Conservation (phyloP, 2,113 vertebrate genomes). For the Centrocercus urophasianus region DNA sequence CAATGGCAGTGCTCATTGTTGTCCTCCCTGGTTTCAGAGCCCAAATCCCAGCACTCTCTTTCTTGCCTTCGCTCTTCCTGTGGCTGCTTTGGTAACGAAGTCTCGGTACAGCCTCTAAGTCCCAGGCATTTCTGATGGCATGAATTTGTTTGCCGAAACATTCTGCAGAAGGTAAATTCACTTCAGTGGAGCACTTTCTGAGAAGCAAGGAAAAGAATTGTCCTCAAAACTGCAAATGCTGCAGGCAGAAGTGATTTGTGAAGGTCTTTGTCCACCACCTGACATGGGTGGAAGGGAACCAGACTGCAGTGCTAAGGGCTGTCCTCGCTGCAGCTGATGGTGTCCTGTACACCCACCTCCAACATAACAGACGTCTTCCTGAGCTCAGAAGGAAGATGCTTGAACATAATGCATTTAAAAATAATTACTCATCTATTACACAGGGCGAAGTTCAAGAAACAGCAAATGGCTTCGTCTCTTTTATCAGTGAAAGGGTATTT, state of each 20-base stretch:
- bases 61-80: fast-evolving
- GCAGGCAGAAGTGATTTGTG: background rate
- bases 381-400: background rate
- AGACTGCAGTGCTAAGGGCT: background rate
- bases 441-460: background rate
- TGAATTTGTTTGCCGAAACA: background rate
- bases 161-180: background rate
- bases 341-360: background rate
- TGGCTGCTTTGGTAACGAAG: fast-evolving
- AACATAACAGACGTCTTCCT: background rate
- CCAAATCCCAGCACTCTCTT: background rate
- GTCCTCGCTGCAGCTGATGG: background rate
- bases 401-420: constrained; percentile 2
- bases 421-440: constrained; percentile 28
- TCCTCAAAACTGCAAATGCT: fast-evolving
- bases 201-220: background rate
- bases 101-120: background rate
- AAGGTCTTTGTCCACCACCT: fast-evolving
- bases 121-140: fast-evolving
- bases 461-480: constrained; percentile 30
- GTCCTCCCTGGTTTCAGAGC: background rate
- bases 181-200: background rate
- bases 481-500: background rate
- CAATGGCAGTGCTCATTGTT: fast-evolving
- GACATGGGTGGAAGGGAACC: background rate